A percentile compares a stretch with the other conserved stretches of the same genome.
Evolutionary conservation across 2,797 vertebrate species (phyloP).

Genomic region (Girardinus metallicus): DNA sequence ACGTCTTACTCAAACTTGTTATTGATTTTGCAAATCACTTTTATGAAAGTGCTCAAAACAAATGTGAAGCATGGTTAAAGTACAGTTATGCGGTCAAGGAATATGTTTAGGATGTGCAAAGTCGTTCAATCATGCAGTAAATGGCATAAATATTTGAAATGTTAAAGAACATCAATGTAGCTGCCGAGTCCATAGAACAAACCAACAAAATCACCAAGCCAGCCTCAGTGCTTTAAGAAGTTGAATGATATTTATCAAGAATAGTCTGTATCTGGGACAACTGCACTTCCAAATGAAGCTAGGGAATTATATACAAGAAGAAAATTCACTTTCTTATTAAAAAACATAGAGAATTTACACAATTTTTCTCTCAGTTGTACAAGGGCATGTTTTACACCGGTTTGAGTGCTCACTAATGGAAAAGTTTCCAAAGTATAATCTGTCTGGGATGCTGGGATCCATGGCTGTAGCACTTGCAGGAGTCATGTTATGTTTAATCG

Average conservation of each 20-base stretch:
- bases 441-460: not conserved
- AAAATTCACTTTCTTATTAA: not conserved
- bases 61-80: constrained; percentile 15
- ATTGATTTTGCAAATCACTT: constrained; percentile 4
- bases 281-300: not conserved
- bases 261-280: not conserved
- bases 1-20: not conserved
- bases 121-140: constrained; percentile 17
- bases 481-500: constrained; percentile 12
- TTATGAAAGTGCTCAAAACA: constrained; percentile 16
- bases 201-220: not conserved
- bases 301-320: not conserved
- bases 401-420: too few species aligned
- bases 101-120: constrained; percentile 16
- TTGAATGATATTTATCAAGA: too few species aligned
- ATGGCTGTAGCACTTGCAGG: constrained; percentile 4
- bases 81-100: constrained; percentile 28
- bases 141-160: constrained; percentile 13
- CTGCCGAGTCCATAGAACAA: constrained; percentile 34
- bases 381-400: not conserved
- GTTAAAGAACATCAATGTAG: constrained; percentile 31
- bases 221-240: not conserved
- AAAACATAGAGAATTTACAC: not conserved
- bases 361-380: not conserved
- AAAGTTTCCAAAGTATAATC: not conserved